Evolutionary conservation across 2,113 vertebrate genomes (phyloP), one percentile per base, ranked within the genome.

Genomic region (Corvus hawaiiensis): DNA sequence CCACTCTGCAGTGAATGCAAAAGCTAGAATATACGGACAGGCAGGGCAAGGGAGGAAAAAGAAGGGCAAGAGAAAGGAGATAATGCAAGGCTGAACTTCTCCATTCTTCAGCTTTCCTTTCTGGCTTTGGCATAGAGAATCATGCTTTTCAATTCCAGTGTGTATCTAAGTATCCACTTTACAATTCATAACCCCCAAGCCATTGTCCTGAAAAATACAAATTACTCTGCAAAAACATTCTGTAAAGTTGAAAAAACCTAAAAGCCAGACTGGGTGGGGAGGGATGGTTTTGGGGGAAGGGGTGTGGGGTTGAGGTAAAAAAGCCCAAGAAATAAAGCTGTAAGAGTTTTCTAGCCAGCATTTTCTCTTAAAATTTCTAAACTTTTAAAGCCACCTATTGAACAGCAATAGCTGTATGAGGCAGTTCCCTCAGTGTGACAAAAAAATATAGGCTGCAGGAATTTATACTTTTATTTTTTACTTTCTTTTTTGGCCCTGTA

Each of bases 241-340:
- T 51, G 16, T 41, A 49, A 54, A 35, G 2, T 12, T 77, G 15
- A 26, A 86, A 93, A 89, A 90, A 13, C 7, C 11, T 58, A 52
- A 81, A 9, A 83, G 21, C 6, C 18, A 73, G 37, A 73, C 9
- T 1, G 3, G 5, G 14, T 62, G 23, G 7, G 8, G 32, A 48
- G 20, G 6, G 6, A 2, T 30, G 14, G 30, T 10, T 68, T 16
- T 30, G 4, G 16, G 9, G 4, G 9, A 4, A 8, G 2, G 6
- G 8, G 1, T 43, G 5, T 59, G 23, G 15, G 12, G 6, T 7
- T 3, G 4, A 30, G 17, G 12, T 27, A 23, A 81, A 56, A 41
- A 16, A 13, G 41, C 10, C 6, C n/a, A 66, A 55, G 3, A 69
- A 74, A 46, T 4, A 74, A 62, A 62, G 2, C 19, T 71, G 12